Conservation (phyloP, 2,113 vertebrate species). For the Esox niger region DNA sequence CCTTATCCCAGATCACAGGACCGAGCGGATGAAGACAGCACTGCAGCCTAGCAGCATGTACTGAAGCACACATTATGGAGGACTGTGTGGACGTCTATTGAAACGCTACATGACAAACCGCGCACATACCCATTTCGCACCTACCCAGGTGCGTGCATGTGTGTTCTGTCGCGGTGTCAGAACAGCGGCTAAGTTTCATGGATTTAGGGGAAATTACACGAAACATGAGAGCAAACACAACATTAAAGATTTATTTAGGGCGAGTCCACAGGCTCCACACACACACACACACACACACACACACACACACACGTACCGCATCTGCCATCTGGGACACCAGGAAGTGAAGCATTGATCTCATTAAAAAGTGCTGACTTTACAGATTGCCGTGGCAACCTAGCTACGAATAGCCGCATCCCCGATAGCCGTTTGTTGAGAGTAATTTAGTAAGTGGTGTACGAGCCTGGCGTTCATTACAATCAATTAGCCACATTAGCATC, state of each 20-base stretch:
- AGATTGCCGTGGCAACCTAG: conserved; percentile 8
- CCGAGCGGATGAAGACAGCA: not conserved
- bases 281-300: conserved; percentile 9
- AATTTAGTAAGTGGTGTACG: conserved; percentile 53
- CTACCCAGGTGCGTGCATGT: not conserved
- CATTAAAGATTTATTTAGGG: conserved; percentile 66
- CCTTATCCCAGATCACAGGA: not conserved
- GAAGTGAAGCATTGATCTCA: not conserved
- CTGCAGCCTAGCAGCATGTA: not conserved
- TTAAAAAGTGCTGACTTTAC: conserved; percentile 37
- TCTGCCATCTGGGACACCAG: conserved; percentile 6
- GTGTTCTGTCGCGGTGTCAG: not conserved
- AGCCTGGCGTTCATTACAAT: conserved; percentile 54
- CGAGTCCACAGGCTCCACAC: conserved; percentile 31
- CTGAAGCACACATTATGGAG: not conserved
- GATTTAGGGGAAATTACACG: conserved; percentile 60
- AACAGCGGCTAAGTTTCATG: conserved; percentile 33
- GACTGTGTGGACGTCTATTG: no score
- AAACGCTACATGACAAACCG: not conserved
- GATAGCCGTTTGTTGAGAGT: conserved; percentile 19
- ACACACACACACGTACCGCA: not conserved
- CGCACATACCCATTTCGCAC: not conserved
- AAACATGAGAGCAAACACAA: conserved; percentile 60
- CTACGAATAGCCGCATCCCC: not conserved
- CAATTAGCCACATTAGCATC: conserved; percentile 56